phyloP scores from a whole-genome alignment of 2,888 invertebrate genomes.

The Hyposoter didymator region DNA sequence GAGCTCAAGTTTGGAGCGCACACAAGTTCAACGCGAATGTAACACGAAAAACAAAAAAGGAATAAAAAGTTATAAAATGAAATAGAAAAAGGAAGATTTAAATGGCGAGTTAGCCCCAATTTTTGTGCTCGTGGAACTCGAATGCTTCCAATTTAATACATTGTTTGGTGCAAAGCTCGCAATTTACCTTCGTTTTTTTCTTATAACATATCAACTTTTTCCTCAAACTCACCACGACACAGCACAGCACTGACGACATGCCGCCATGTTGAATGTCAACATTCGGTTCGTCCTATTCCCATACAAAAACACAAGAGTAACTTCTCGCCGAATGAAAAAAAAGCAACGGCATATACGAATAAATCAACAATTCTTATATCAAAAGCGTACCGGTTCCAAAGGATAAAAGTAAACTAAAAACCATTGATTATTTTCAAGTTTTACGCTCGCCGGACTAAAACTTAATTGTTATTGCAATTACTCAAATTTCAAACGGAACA shows the following conservation, averaged over 20 bases:
- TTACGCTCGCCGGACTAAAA: not conserved
- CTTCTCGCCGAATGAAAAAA: slow-evolving; percentile 33
- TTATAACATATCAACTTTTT: slow-evolving; percentile 73
- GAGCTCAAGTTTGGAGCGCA: slow-evolving; percentile 52
- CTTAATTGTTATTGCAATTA: slow-evolving; percentile 45
- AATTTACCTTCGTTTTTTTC: slow-evolving; percentile 54
- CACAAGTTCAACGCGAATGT: slow-evolving; percentile 54
- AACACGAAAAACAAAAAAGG: slow-evolving; percentile 38
- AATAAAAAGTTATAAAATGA: slow-evolving; percentile 9
- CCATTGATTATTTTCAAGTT: not conserved
- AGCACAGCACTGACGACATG: slow-evolving; percentile 98
- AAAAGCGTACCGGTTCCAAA: not conserved
- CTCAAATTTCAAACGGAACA: slow-evolving; percentile 51
- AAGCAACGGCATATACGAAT: slow-evolving; percentile 14
- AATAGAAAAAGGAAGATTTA: slow-evolving; percentile 5
- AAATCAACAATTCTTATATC: not conserved
- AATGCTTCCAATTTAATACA: slow-evolving; percentile 51
- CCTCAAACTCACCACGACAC: slow-evolving; percentile 95
- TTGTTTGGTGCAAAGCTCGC: slow-evolving; percentile 71
- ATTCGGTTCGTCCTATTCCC: slow-evolving; percentile 75
- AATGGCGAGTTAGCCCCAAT: slow-evolving; percentile 46
- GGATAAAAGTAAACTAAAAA: not conserved
- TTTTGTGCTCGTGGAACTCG: slow-evolving; percentile 32
- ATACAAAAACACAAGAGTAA: slow-evolving; percentile 67
- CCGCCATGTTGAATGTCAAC: slow-evolving; percentile 97